A percentile compares a stretch with the other conserved stretches of the same genome.
Evolutionary conservation across 2,888 invertebrate species (phyloP).

Genomic region (Lepetodrilus schrolli): DNA sequence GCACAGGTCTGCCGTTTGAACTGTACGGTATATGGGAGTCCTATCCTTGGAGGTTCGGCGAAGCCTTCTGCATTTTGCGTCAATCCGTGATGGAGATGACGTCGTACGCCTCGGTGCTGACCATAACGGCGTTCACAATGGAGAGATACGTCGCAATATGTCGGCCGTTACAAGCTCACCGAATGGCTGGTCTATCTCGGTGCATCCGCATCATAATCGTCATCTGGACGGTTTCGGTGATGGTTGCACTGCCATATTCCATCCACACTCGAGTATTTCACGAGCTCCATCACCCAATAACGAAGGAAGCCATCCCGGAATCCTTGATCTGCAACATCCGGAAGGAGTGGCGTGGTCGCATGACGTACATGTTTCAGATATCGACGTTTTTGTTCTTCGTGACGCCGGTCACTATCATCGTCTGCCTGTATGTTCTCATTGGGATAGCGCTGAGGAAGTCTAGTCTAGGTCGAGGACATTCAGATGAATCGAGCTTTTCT

Average conservation of each 20-base stretch:
- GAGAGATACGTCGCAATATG: conserved; percentile 92
- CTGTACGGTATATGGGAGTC: conserved; percentile 75
- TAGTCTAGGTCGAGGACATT: conserved; percentile 38
- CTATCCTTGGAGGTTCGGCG: conserved; percentile 75
- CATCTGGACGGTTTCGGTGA: conserved; percentile 85
- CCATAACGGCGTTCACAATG: conserved; percentile 92
- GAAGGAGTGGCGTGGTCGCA: conserved; percentile 41
- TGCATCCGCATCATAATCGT: conserved; percentile 85
- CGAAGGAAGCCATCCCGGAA: conserved; percentile 48
- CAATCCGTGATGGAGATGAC: conserved; percentile 78
- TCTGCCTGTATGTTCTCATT: conserved; percentile 81
- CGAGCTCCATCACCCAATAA: conserved; percentile 42
- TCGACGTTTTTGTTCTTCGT: conserved; percentile 89
- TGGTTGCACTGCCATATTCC: conserved; percentile 80
- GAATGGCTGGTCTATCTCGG: conserved; percentile 87
- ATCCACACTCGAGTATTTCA: conserved; percentile 60
- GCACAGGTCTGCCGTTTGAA: conserved; percentile 75
- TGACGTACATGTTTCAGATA: conserved; percentile 70
- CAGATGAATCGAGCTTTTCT: conserved; percentile 36
- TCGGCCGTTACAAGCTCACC: conserved; percentile 84
- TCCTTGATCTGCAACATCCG: conserved; percentile 65
- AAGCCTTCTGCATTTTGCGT: conserved; percentile 74
- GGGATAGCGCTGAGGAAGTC: conserved; percentile 62
- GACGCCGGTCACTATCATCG: conserved; percentile 82
- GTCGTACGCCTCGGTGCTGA: conserved; percentile 90